phyloP scores from a whole-genome alignment of 2,888 invertebrate genomes.

The Stomorhina lunata region DNA sequence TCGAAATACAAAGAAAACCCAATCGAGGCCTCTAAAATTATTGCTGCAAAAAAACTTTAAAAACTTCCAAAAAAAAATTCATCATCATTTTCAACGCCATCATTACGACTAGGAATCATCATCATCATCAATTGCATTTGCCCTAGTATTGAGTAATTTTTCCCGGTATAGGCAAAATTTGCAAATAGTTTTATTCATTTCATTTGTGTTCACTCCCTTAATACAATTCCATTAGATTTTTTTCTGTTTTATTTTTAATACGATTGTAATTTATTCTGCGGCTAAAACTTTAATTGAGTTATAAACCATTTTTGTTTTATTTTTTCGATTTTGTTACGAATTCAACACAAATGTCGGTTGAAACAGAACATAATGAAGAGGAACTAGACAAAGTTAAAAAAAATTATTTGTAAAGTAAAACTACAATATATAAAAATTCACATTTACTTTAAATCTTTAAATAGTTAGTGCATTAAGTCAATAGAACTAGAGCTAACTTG shows the following conservation, averaged over 20 bases:
- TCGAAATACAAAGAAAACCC: neutral
- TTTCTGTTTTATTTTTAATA: conserved; percentile 50
- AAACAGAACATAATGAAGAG: too few species aligned
- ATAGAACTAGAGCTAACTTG: too few species aligned
- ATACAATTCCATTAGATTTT: conserved; percentile 6
- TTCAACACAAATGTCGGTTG: conserved; percentile 18
- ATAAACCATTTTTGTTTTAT: conserved; percentile 60
- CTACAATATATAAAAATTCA: too few species aligned
- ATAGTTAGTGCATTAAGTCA: too few species aligned
- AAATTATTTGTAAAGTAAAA: too few species aligned
- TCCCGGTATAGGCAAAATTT: neutral
- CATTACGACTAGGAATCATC: neutral
- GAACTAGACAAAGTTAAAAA: too few species aligned
- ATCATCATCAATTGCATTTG: conserved; percentile 8
- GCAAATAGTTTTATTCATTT: conserved; percentile 45
- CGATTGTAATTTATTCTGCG: conserved; percentile 69
- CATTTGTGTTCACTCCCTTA: conserved; percentile 45
- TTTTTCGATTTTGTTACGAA: conserved; percentile 15
- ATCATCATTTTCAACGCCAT: neutral
- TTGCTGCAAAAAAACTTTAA: conserved; percentile 17
- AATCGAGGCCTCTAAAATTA: conserved; percentile 32
- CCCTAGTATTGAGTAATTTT: neutral
- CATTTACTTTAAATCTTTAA: too few species aligned
- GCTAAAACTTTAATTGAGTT: conserved; percentile 71
- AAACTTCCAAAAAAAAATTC: neutral